These are phyloP conservation scores for Mellivora capensis DNA, from an alignment of 2,113 vertebrate genomes.

Conservation along the genomic window DNA sequence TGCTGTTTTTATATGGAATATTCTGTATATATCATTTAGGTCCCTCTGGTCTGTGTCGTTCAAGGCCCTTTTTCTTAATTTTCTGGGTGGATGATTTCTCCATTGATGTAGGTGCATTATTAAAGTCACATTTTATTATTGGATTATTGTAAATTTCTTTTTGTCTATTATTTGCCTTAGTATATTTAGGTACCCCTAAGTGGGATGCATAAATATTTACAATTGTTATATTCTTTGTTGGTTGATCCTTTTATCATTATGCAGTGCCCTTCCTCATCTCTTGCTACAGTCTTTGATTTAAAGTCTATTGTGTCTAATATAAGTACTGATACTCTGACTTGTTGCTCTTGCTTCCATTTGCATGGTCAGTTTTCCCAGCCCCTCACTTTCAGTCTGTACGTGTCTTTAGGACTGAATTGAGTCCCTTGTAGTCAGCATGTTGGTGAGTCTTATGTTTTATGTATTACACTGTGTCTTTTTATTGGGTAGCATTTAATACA, in stretches of 20 bases:
- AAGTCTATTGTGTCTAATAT: background rate
- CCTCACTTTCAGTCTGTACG: background rate
- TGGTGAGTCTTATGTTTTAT: background rate
- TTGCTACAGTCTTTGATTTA: background rate
- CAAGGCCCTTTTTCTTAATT: background rate
- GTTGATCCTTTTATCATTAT: background rate
- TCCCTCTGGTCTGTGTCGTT: background rate
- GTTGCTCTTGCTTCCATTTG: background rate
- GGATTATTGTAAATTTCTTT: background rate
- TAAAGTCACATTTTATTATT: background rate
- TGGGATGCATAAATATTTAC: background rate
- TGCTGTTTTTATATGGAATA: background rate
- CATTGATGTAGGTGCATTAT: background rate
- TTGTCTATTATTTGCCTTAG: background rate
- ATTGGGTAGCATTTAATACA: background rate
- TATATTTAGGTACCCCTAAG: background rate
- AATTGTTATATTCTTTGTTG: background rate
- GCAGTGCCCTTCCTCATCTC: background rate
- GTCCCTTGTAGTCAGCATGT: background rate
- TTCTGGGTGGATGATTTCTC: background rate
- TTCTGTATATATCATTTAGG: background rate
- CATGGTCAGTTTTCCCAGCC: background rate
- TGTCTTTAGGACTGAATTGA: background rate
- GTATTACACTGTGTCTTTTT: background rate
- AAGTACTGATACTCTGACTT: background rate